Base-by-base conservation (phyloP, 2,888 invertebrate species). In the Aphidoletes aphidimyza region DNA sequence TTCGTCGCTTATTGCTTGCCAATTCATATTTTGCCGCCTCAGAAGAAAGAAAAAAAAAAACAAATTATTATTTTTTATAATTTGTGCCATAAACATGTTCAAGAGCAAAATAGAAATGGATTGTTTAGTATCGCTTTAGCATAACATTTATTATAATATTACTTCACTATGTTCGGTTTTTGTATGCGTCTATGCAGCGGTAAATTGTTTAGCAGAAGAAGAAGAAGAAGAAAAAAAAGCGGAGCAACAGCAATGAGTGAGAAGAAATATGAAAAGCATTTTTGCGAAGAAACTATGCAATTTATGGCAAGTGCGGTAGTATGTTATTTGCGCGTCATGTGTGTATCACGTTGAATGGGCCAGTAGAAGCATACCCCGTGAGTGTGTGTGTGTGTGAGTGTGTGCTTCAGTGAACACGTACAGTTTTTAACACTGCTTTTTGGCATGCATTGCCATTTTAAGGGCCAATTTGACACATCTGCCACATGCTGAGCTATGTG, bases 111-210 rank as follows among this genome's bases (percentile, higher is more conserved):
- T 54, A 30, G 69, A 42, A 42, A 42, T 69, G 34, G 2, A 69
- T 42, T 42, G 69, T 34, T 69, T 22, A 54, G 9, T 54, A 54
- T 54, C 9, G 54, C 14, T 69, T 17, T 47, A 47, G 2, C 19
- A 47, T 47, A 47, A 47, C 17, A 47, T n/a, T n/a, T n/a, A n/a
- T n/a, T n/a, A 47, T 47, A 47, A 47, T 54, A n/a, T 54, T 54
- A 54, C 26, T 54, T 54, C 26, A 69, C 34, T 11, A 22, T 22
- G 54, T 0, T 2, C 54, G 54, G 22, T 54, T 5, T 22, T 11
- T 54, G 30, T 5, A 69, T 69, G 69, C 69, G 69, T 69, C n/a
- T n/a, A 69, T 69, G 34, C 69, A 69, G 69, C 69, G 69, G 69
- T 69, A 69, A 69, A 69, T 54, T 54, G 3, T 2, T 54, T n/a